phyloP scores from a whole-genome alignment of 2,888 invertebrate genomes.

The Amphipoea oculea region DNA sequence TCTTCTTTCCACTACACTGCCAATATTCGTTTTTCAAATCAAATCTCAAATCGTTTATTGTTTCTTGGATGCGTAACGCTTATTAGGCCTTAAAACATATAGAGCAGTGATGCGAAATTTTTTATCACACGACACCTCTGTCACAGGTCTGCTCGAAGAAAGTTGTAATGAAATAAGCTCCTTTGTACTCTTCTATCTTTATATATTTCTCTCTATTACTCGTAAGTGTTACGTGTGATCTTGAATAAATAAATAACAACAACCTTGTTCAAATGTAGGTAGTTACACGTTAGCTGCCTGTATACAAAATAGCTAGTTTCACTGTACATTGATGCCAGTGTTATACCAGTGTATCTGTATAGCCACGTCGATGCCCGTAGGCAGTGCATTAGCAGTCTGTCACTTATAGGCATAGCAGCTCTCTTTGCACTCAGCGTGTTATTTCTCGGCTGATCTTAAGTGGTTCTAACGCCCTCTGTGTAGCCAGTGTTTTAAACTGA shows the following conservation, averaged over 20 bases:
- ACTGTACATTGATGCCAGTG: neutral
- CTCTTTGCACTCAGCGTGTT: slow-evolving; percentile 31
- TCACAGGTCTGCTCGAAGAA: neutral
- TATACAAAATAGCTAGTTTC: neutral
- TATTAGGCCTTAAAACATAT: neutral
- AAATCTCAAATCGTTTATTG: too few species aligned
- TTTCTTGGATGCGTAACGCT: too few species aligned
- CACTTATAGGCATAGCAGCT: slow-evolving; percentile 20
- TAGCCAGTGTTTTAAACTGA: slow-evolving; percentile 10
- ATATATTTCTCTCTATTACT: too few species aligned
- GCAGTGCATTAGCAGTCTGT: slow-evolving; percentile 42
- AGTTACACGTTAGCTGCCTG: too few species aligned
- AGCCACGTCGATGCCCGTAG: slow-evolving; percentile 3
- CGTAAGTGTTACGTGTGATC: neutral
- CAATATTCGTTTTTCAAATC: neutral
- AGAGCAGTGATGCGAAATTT: neutral
- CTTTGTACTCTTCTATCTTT: neutral
- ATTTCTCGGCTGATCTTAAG: slow-evolving; percentile 34
- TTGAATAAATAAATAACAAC: neutral
- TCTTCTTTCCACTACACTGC: neutral
- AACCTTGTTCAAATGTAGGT: neutral
- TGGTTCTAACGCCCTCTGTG: slow-evolving; percentile 27
- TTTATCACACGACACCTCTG: neutral
- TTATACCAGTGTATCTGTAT: neutral
- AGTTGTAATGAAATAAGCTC: neutral